Percentiles rank a stretch among this genome's conserved stretches.
These are phyloP conservation scores for Drosophila rellima DNA, from an alignment of 2,888 invertebrate species.

Conservation along the genomic window DNA sequence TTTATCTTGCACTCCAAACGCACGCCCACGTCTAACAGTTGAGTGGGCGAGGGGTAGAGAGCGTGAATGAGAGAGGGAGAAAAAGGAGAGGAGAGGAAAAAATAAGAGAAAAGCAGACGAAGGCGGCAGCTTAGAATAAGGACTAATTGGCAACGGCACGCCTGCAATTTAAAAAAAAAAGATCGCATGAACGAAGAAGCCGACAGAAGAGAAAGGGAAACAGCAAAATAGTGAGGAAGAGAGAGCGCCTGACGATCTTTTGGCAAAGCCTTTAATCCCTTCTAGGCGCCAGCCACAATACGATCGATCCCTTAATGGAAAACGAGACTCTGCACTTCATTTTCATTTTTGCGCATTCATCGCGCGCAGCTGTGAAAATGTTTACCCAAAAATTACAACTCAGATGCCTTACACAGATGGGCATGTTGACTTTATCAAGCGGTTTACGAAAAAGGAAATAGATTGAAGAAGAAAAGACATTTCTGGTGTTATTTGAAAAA, in stretches of 20 bases:
- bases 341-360: slow-evolving; percentile 59
- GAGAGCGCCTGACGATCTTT: slow-evolving; percentile 16
- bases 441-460: background rate
- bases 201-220: background rate
- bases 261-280: slow-evolving; percentile 77
- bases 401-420: slow-evolving; percentile 6
- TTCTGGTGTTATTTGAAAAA: background rate
- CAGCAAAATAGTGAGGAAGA: background rate
- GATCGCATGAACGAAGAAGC: background rate
- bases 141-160: slow-evolving; percentile 62
- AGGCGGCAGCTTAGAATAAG: slow-evolving; percentile 13
- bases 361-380: slow-evolving; percentile 71
- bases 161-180: slow-evolving; percentile 19
- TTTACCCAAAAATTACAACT: slow-evolving; percentile 29
- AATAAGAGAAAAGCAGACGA: background rate
- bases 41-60: slow-evolving; percentile 2
- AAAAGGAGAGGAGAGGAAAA: background rate
- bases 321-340: slow-evolving; percentile 20
- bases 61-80: background rate
- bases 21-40: slow-evolving; percentile 21
- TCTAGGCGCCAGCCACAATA: slow-evolving; percentile 64
- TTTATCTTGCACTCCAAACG: slow-evolving; percentile 72
- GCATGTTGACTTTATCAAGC: slow-evolving; percentile 20
- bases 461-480: background rate
- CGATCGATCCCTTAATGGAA: slow-evolving; percentile 4